Percentiles rank a stretch among this genome's conserved stretches.
These are phyloP conservation scores for Catagonus wagneri DNA, from an alignment of 2,113 vertebrate species.

Conservation along the genomic window DNA sequence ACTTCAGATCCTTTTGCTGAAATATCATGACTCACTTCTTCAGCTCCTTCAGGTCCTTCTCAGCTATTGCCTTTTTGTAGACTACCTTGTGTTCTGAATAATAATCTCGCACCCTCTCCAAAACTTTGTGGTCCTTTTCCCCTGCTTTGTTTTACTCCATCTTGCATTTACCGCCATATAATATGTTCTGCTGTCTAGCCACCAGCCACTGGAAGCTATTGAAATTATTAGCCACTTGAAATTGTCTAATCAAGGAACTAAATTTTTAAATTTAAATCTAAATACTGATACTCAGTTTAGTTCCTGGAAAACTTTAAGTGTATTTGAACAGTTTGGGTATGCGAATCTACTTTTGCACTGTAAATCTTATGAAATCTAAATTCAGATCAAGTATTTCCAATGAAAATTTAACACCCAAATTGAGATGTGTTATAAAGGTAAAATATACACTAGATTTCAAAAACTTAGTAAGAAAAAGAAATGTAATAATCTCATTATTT, in stretches of 20 bases:
- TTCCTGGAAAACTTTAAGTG: conserved; percentile 42
- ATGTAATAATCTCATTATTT: background rate
- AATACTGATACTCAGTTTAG: background rate
- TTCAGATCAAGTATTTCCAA: conserved; percentile 44
- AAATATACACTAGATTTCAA: conserved; percentile 48
- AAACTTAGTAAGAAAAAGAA: conserved; percentile 48
- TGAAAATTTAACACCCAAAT: conserved; percentile 57
- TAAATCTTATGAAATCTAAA: conserved; percentile 56
- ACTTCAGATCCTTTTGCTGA: background rate
- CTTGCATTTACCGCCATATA: background rate
- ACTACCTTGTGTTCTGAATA: conserved; percentile 3
- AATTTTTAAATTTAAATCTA: conserved; percentile 42
- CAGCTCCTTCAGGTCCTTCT: background rate
- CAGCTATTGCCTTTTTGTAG: background rate
- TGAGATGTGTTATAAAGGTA: background rate
- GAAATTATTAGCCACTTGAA: background rate
- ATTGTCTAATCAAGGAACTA: conserved; percentile 5
- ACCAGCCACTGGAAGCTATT: background rate
- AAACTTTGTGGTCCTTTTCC: background rate
- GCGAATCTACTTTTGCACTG: conserved; percentile 34
- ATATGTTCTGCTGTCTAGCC: background rate
- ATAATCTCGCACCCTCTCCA: background rate
- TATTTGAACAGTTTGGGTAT: conserved; percentile 53
- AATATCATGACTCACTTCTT: background rate
- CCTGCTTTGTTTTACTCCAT: background rate